A percentile compares a stretch with the other conserved stretches of the same genome.
These are phyloP conservation scores for Phymatocera aterrima DNA, from an alignment of 2,888 invertebrate genomes.

Conservation along the genomic window DNA sequence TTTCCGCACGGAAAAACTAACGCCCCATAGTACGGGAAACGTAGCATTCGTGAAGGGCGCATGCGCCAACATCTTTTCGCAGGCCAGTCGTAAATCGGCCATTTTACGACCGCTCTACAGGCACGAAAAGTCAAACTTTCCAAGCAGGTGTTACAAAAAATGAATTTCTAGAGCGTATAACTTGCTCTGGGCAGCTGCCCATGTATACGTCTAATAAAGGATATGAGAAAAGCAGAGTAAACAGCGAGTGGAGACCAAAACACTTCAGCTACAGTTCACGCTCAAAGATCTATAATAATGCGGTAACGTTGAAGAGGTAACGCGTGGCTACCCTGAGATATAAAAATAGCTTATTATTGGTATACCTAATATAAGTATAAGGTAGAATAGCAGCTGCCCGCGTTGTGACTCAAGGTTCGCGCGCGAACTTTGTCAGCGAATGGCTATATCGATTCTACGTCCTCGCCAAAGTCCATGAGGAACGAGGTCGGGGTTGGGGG, in stretches of 20 bases:
- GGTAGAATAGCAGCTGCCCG: constrained; percentile 11
- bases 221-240: background rate
- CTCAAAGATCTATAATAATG: constrained; percentile 1
- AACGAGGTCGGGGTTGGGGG: background rate
- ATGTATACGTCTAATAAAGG: background rate
- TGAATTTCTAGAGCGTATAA: no score
- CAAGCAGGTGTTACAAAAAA: no score
- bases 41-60: no score
- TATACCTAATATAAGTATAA: no score
- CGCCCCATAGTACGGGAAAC: no score
- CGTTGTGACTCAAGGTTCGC: constrained; percentile 30
- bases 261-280: background rate
- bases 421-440: constrained; percentile 48
- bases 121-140: no score
- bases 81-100: no score
- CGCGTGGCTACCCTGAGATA: background rate
- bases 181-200: no score
- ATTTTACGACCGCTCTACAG: no score
- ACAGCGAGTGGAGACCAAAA: background rate
- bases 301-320: constrained; percentile 4
- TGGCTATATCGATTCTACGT: constrained; percentile 70
- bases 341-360: constrained; percentile 14
- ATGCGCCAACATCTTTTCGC: no score
- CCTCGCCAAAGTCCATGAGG: constrained; percentile 55
- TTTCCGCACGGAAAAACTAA: no score